Percentiles rank a stretch among this genome's conserved stretches.
Conservation (phyloP, 2,888 invertebrate species). For the Smittia aterrima region DNA sequence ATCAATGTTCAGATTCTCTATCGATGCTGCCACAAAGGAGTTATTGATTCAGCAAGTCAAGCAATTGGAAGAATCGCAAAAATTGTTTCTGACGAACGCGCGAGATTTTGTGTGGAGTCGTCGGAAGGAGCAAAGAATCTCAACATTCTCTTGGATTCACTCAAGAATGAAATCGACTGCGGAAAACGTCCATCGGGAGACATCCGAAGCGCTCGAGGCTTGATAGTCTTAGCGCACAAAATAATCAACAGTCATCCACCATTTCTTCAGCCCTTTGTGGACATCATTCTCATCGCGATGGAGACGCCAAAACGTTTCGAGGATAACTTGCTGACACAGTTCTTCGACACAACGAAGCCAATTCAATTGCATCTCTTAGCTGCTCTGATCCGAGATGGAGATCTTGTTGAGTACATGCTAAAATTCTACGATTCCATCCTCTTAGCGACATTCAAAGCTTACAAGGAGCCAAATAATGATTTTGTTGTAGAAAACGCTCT, state of each 20-base stretch:
- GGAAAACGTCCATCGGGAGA: background rate
- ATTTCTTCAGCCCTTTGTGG: conserved; percentile 28
- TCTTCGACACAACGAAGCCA: background rate
- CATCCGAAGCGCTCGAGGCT: conserved; percentile 1
- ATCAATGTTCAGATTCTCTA: conserved; percentile 22
- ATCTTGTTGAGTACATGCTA: conserved; percentile 13
- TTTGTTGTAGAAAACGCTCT: conserved; percentile 15
- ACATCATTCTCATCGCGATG: background rate
- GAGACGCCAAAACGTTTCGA: background rate
- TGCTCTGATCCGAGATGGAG: conserved; percentile 4
- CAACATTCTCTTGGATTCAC: background rate
- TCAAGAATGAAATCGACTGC: conserved; percentile 22
- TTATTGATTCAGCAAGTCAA: conserved; percentile 3
- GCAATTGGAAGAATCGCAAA: conserved; percentile 12
- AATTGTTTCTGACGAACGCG: conserved; percentile 16
- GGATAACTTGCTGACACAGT: background rate
- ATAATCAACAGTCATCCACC: conserved; percentile 24
- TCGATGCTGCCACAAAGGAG: conserved; percentile 26
- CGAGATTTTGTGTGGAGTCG: background rate
- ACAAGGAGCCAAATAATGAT: background rate
- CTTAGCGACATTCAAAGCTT: conserved; percentile 9
- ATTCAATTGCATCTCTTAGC: conserved; percentile 27
- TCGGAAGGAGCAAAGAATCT: background rate
- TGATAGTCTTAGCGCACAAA: background rate
- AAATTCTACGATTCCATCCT: conserved; percentile 18